Conservation (phyloP, 2,113 vertebrate species). For the Burhinus oedicnemus region DNA sequence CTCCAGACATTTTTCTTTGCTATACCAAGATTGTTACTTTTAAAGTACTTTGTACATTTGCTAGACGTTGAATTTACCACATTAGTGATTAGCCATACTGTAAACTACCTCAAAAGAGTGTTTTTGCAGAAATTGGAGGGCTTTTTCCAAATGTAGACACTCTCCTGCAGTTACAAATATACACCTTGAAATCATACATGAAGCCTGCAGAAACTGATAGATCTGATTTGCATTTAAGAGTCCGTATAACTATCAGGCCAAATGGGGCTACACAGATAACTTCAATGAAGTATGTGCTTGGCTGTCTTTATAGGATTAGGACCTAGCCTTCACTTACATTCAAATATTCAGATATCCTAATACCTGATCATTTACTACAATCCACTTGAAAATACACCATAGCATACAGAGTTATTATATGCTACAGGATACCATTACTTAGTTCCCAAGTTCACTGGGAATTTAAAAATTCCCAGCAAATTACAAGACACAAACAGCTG, state of each 20-base stretch:
- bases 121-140: neutral
- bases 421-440: neutral
- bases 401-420: neutral
- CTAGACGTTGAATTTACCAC: neutral
- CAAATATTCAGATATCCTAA: neutral
- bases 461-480: constrained; percentile 4
- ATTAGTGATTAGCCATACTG: neutral
- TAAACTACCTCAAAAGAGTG: neutral
- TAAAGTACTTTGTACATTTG: neutral
- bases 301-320: neutral
- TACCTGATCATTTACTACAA: neutral
- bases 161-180: neutral
- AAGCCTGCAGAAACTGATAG: neutral
- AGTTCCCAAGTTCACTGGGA: neutral
- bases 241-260: neutral
- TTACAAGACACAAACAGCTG: neutral
- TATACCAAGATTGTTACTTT: neutral
- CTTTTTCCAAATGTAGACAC: neutral
- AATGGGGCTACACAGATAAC: neutral
- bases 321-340: neutral
- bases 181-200: neutral
- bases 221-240: neutral
- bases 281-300: neutral
- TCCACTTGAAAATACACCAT: neutral
- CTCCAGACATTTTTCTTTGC: neutral